Evolutionary conservation across 2,888 invertebrate species (phyloP), one percentile per base, ranked within the genome.

Genomic region (Liopterus haemorrhoidalis): DNA sequence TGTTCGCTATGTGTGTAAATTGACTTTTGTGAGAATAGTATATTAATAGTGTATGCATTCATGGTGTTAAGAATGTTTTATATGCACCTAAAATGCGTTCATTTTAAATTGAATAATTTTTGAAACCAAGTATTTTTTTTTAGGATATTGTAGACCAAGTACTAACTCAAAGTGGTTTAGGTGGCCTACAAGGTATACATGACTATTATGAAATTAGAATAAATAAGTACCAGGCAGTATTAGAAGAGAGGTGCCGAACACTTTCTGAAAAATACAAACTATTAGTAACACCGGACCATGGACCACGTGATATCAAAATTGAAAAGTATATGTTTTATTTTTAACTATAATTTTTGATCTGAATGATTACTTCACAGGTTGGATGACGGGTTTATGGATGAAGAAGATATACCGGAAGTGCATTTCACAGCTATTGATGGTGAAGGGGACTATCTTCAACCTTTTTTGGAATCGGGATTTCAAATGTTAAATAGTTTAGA

Each of bases 371-470:
- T n/a, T n/a, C n/a, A n/a, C 32, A 44, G 44, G 15, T 14, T 39
- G 39, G 45, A 45, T 5, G 45, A 45, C 30, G n/a, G n/a, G n/a
- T n/a, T n/a, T n/a, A 45, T 45, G 14, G 45, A 45, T 14, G 33
- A 20, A 6, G 39, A 45, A 45, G 45, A 45, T 39, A 35, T 45
- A 18, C 45, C 45, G 9, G 45, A 45, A 39, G 45, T 45, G 4
- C 45, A 45, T 45, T 45, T 45, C 12, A 39, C 45, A 33, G 37
- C 43, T 15, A 43, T 43, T 36, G 43, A 43, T 22, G 39, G 45
- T 9, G 45, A 45, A 39, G 45, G 39, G 39, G 45, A 39, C 2
- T 45, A 45, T 39, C 32, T 45, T 27, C 45, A 45, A 27, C 45
- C 45, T 15, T 45, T 45, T 39, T 24, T 45, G 5, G 45, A 45